Conservation (phyloP, 2,797 vertebrate species). For the Pseudocheirus occidentalis region DNA sequence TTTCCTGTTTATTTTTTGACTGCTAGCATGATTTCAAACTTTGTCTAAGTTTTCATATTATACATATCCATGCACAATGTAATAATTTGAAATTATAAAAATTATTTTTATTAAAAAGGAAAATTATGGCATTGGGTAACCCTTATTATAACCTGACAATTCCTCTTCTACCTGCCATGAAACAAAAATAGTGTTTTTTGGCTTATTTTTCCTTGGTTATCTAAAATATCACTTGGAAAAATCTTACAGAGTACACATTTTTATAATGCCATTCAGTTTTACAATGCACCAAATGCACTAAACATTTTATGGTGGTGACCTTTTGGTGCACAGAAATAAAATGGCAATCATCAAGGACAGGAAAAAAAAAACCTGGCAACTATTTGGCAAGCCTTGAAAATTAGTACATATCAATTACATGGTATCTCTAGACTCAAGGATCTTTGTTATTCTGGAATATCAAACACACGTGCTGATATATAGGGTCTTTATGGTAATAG, state of each 20-base stretch:
- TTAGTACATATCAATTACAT: conserved; percentile 9
- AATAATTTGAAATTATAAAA: conserved; percentile 60
- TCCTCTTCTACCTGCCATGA: conserved; percentile 65
- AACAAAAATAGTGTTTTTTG: conserved; percentile 67
- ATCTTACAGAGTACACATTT: conserved; percentile 3
- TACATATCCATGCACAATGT: conserved; percentile 48
- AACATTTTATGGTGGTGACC: conserved; percentile 26
- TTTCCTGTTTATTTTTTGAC: conserved; percentile 35
- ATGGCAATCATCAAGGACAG: too few relatives aligned
- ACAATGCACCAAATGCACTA: not conserved
- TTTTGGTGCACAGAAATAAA: conserved; percentile 31
- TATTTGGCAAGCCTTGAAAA: conserved; percentile 37
- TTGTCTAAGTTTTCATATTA: conserved; percentile 35
- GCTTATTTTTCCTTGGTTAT: conserved; percentile 44
- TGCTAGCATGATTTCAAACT: conserved; percentile 45
- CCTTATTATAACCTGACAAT: conserved; percentile 62
- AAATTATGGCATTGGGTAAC: conserved; percentile 57
- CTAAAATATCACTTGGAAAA: conserved; percentile 16
- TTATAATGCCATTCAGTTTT: not conserved
- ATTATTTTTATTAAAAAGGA: conserved; percentile 65
- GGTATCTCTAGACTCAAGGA: not conserved
- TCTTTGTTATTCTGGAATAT: conserved; percentile 20
- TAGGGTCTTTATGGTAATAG: not conserved
- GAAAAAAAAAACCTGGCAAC: not conserved
- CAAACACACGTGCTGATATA: conserved; percentile 10